These are phyloP conservation scores for Tupiocoris notatus DNA, from an alignment of 2,888 invertebrate genomes.

Conservation along the genomic window DNA sequence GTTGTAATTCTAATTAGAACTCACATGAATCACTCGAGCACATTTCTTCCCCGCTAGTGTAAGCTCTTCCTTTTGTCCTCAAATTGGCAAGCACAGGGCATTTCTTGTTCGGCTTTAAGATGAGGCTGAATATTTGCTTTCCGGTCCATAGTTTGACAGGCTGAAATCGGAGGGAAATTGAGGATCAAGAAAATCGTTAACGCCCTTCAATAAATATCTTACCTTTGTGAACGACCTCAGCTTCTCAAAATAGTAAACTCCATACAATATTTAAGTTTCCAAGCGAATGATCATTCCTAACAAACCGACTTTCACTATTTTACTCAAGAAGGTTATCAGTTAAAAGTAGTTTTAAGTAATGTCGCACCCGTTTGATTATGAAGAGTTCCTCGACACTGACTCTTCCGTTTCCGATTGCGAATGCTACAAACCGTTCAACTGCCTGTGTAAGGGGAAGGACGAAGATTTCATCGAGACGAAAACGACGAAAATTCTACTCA, in stretches of 20 bases:
- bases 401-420: not conserved
- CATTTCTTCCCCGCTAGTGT: conserved; percentile 78
- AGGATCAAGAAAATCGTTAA: too few species aligned
- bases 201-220: too few species aligned
- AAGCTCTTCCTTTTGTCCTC: conserved; percentile 87
- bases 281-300: too few species aligned
- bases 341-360: not conserved
- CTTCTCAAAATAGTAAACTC: too few species aligned
- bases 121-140: conserved; percentile 87
- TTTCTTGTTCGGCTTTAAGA: conserved; percentile 79
- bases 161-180: too few species aligned
- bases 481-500: not conserved
- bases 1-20: conserved; percentile 53
- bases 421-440: not conserved
- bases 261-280: too few species aligned
- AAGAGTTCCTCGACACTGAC: not conserved
- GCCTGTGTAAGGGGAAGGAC: not conserved
- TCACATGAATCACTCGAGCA: conserved; percentile 89
- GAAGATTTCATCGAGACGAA: not conserved
- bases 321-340: too few species aligned
- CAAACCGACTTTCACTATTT: too few species aligned
- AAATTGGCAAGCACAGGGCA: conserved; percentile 83
- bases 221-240: not conserved
- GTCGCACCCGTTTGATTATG: not conserved
- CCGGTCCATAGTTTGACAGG: conserved; percentile 92